These are phyloP conservation scores for Pilophorus perplexus DNA, from an alignment of 2,888 invertebrate genomes.

Conservation along the genomic window DNA sequence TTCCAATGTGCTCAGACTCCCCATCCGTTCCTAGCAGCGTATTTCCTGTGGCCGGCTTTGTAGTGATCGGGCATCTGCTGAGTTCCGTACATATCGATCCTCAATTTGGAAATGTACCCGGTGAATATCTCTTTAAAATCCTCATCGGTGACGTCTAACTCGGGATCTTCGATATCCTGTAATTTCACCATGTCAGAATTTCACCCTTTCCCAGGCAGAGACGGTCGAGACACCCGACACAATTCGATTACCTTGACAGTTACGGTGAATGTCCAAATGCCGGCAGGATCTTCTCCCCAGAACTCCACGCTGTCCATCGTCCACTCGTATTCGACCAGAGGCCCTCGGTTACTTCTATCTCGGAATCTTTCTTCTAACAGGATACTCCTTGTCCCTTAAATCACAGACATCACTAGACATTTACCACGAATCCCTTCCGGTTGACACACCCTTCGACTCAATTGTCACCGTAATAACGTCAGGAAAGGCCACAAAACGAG, in stretches of 20 bases:
- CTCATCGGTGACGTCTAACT: slow-evolving; percentile 14
- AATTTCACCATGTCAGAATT: too few species aligned
- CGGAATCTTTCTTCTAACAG: slow-evolving; percentile 67
- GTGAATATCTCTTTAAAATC: slow-evolving; percentile 7
- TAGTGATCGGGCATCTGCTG: slow-evolving; percentile 63
- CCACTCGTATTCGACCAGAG: slow-evolving; percentile 73
- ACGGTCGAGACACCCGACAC: too few species aligned
- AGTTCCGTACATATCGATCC: slow-evolving; percentile 72
- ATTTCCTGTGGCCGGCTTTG: slow-evolving; percentile 53
- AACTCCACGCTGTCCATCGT: slow-evolving; percentile 84
- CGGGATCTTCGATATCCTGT: slow-evolving; percentile 3
- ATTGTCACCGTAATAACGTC: too few species aligned
- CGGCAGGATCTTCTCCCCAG: slow-evolving; percentile 81
- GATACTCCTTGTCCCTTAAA: slow-evolving; percentile 65
- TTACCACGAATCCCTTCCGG: too few species aligned
- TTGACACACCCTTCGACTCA: too few species aligned
- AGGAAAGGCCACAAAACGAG: neutral
- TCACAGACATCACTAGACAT: too few species aligned
- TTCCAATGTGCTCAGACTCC: too few species aligned
- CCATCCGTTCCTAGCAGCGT: slow-evolving; percentile 27
- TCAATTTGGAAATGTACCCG: slow-evolving; percentile 61
- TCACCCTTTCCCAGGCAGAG: too few species aligned
- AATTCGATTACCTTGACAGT: slow-evolving; percentile 56
- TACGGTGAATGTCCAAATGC: slow-evolving; percentile 62
- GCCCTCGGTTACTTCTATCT: slow-evolving; percentile 67